Evolutionary conservation across 2,113 vertebrate species (phyloP).

Genomic region (Catharus fuscescens): DNA sequence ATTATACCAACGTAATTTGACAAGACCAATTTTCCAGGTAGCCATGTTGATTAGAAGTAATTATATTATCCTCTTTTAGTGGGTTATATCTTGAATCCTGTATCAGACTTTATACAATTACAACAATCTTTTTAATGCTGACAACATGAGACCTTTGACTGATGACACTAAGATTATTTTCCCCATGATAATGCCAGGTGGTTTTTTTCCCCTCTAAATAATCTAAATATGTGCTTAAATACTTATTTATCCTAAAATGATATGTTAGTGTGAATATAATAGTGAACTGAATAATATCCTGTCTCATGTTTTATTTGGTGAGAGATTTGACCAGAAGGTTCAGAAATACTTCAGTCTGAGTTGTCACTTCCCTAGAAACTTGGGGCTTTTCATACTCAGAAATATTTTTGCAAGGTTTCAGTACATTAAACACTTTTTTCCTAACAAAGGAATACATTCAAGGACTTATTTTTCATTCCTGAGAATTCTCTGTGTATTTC

Average conservation of each 20-base stretch:
- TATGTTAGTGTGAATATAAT: not conserved
- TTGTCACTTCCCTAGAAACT: not conserved
- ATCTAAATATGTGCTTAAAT: not conserved
- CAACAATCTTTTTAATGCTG: not conserved
- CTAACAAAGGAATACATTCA: not conserved
- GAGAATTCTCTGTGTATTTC: not conserved
- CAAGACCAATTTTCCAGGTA: slow-evolving; percentile 5
- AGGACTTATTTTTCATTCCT: not conserved
- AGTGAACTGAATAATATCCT: not conserved
- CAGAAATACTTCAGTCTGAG: not conserved
- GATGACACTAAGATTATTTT: not conserved
- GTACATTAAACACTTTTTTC: not conserved
- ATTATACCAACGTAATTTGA: not conserved
- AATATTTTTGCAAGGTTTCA: not conserved
- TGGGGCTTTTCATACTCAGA: not conserved
- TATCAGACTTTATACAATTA: slow-evolving; percentile 5
- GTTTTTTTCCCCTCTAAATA: not conserved
- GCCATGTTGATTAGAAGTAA: slow-evolving; percentile 28
- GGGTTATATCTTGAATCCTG: not conserved
- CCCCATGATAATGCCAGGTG: not conserved
- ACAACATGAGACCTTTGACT: not conserved
- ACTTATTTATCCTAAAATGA: not conserved
- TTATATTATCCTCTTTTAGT: not conserved
- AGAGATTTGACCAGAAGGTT: not conserved
- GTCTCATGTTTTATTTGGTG: not conserved